phyloP scores from a whole-genome alignment of 92 coral and sea anemone species.

The Parazoanthus darwini region DNA sequence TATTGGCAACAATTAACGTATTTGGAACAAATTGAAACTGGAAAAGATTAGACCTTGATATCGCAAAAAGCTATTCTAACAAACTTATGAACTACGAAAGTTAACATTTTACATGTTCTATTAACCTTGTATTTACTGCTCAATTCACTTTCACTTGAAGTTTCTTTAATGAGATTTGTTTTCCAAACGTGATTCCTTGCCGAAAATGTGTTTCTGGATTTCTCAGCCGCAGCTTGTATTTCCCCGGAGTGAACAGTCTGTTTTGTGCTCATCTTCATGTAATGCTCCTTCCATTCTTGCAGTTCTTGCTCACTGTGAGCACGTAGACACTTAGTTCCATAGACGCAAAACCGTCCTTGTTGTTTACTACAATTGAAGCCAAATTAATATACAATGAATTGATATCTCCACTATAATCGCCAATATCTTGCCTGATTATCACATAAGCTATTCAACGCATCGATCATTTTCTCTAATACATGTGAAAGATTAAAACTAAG shows the following conservation, averaged over 20 bases:
- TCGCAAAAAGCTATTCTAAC: too few species aligned
- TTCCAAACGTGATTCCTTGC: neutral
- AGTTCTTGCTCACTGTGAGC: constrained; percentile 71
- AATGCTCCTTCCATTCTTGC: constrained; percentile 51
- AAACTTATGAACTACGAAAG: neutral
- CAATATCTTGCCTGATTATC: too few species aligned
- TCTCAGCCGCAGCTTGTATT: neutral
- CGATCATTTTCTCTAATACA: too few species aligned
- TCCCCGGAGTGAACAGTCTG: neutral
- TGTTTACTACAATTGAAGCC: neutral
- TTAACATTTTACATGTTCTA: neutral
- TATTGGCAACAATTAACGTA: too few species aligned
- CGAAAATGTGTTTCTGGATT: neutral
- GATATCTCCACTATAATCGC: neutral
- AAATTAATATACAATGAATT: neutral
- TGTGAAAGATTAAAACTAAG: too few species aligned
- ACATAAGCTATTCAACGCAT: too few species aligned
- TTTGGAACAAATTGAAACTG: too few species aligned
- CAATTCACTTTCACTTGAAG: constrained; percentile 2
- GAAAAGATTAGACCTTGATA: too few species aligned
- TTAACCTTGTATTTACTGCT: constrained; percentile 10
- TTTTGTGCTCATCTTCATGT: constrained; percentile 7
- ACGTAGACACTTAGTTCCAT: constrained; percentile 63
- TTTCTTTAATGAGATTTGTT: neutral
- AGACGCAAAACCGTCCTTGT: constrained; percentile 47